Evolutionary conservation across 2,113 vertebrate species (phyloP), one percentile per base, ranked within the genome.

Genomic region (Ctenomys sociabilis): DNA sequence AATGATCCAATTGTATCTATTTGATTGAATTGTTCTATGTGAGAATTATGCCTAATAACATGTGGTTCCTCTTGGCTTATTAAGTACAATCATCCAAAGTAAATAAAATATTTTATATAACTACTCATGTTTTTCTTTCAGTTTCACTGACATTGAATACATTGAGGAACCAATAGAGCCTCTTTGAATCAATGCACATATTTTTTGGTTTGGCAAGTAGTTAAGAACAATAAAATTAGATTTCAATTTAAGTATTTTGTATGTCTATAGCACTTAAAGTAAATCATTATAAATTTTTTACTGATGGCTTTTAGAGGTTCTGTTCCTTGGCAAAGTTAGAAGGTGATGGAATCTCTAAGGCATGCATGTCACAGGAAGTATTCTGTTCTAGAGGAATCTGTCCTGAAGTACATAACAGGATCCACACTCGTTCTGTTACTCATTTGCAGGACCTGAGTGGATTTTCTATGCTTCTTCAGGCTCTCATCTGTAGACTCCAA

Each of bases 321-420:
- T 9, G 22, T 37, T 13, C 22, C 54, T n/a, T 30, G n/a, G n/a
- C 19, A 37, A 16, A 9, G 17, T 19, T 17, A 3, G 59, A 37
- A 61, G 14, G 26, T 19, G 26, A 24, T 30, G 26, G 37, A 21
- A 63, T 17, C 24, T 83, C 30, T 37, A 40, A 61, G 24, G 30
- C 7, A 1, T 63, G 26, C 14, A 4, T 1, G 24, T 9, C 24
- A 1, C 5, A 3, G 54, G 7, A 63, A 16, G 37, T 43, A 13
- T 85, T 40, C n/a, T 3, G 28, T 24, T 37, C 59, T 43, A 13
- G 28, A 28, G 26, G 22, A 8, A 16, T 10, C 19, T 1, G 0
- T 17, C 28, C 26, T 43, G 28, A 35, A 32, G 45, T 5, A 6
- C 6, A 28, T 49, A 52, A 45, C 1, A 24, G 12, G 22, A 75